Conservation (phyloP, 2,797 vertebrate species). For the Dendrocincla tyrannina region DNA sequence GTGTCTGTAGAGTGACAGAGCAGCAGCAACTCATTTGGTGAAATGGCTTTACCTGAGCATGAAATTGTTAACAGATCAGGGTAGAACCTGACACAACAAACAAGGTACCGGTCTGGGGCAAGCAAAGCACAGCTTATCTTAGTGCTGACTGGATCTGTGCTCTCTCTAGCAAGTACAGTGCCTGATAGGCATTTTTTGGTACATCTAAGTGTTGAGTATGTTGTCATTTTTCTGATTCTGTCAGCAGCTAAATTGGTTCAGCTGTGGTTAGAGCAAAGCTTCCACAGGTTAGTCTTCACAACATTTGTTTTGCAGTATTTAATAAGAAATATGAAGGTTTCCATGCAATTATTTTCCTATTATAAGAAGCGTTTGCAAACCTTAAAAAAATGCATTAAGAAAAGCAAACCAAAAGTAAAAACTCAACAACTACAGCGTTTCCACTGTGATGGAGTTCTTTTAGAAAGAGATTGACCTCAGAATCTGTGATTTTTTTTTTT, state of each 20-base stretch:
- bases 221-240: neutral
- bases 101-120: neutral
- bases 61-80: neutral
- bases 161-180: neutral
- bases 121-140: neutral
- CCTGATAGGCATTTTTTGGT: fast-evolving
- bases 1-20: neutral
- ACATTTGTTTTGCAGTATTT: neutral
- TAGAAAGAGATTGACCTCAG: neutral
- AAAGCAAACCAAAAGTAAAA: neutral
- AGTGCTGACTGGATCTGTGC: neutral
- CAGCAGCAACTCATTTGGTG: neutral
- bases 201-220: neutral
- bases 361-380: neutral
- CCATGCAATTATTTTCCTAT: neutral
- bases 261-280: neutral
- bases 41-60: neutral
- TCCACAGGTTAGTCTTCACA: neutral
- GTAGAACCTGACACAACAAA: neutral
- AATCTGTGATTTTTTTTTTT: neutral
- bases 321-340: neutral
- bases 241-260: neutral
- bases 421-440: neutral
- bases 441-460: neutral
- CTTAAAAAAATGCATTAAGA: neutral